Evolutionary conservation across 1,140 invertebrate species (phyloP).

Genomic region (Nomia melanderi): DNA sequence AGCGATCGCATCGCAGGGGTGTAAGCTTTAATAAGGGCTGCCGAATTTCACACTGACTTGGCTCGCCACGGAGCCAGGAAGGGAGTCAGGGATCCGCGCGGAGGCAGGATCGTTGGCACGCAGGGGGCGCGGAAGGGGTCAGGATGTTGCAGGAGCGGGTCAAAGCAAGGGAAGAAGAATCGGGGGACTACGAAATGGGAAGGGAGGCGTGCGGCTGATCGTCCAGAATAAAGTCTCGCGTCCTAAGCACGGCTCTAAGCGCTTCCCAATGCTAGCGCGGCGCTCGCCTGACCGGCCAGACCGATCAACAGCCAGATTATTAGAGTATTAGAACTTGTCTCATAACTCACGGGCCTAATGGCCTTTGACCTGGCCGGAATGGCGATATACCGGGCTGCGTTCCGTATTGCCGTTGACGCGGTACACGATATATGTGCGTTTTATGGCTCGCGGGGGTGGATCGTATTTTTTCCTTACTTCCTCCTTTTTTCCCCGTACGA

Average conservation of each 20-base stretch:
- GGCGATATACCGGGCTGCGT: constrained; percentile 47
- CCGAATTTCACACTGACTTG: constrained; percentile 80
- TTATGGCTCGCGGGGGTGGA: neutral
- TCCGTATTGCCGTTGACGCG: constrained; percentile 74
- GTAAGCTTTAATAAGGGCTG: constrained; percentile 80
- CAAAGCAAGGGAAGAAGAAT: constrained; percentile 65
- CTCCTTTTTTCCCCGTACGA: too few relatives aligned
- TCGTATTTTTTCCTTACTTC: neutral
- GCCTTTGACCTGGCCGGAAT: constrained; percentile 61
- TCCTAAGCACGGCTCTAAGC: constrained; percentile 42
- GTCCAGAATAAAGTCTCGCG: constrained; percentile 68
- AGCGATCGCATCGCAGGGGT: constrained; percentile 52
- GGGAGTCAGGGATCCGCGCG: constrained; percentile 28
- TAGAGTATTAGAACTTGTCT: constrained; percentile 80
- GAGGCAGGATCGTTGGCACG: constrained; percentile 27
- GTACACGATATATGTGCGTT: constrained; percentile 54
- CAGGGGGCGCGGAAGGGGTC: constrained; percentile 39
- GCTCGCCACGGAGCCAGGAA: constrained; percentile 44
- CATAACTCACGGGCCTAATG: constrained; percentile 79
- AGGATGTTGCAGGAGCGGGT: constrained; percentile 35
- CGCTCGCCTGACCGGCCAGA: constrained; percentile 49
- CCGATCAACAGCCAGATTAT: constrained; percentile 79
- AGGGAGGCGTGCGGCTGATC: constrained; percentile 71
- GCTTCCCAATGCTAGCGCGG: constrained; percentile 29
- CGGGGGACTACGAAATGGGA: constrained; percentile 46